These are phyloP conservation scores for Aphelinus certus DNA, from an alignment of 1,140 invertebrate species.

Conservation along the genomic window DNA sequence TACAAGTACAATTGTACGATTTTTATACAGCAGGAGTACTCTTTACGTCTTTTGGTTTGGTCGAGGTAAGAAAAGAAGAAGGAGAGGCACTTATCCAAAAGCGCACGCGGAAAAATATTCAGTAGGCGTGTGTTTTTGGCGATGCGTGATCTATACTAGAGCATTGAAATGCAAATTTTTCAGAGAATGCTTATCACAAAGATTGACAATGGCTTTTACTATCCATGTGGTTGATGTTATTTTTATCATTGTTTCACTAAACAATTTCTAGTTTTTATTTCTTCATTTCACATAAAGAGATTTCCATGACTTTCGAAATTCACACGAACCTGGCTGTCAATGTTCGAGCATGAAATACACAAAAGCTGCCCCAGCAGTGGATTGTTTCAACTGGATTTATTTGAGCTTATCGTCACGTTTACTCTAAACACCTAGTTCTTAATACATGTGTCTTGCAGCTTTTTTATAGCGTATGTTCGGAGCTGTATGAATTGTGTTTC, in stretches of 20 bases:
- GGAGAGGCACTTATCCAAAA: constrained; percentile 35
- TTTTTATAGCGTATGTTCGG: neutral
- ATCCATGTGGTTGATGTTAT: neutral
- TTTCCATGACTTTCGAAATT: neutral
- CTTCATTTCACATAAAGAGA: neutral
- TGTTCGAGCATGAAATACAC: constrained; percentile 30
- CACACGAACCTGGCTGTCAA: constrained; percentile 2
- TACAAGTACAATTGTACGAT: constrained; percentile 37
- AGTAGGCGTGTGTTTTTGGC: constrained; percentile 24
- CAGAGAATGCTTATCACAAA: constrained; percentile 11
- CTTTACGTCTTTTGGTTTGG: constrained; percentile 46
- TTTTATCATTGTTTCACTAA: constrained; percentile 7
- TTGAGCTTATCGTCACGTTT: neutral
- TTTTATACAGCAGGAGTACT: constrained; percentile 60
- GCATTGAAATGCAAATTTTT: constrained; percentile 14
- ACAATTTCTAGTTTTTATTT: constrained; percentile 5
- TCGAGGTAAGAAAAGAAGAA: constrained; percentile 58
- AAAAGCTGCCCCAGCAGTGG: neutral
- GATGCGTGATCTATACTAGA: neutral
- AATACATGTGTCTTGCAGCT: constrained; percentile 1
- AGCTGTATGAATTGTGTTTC: neutral
- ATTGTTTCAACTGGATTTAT: constrained; percentile 3
- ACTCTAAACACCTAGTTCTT: neutral
- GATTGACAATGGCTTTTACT: constrained; percentile 7
- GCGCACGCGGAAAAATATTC: constrained; percentile 44